Evolutionary conservation across 2,888 invertebrate genomes (phyloP).

Genomic region (Brachyptera risi): DNA sequence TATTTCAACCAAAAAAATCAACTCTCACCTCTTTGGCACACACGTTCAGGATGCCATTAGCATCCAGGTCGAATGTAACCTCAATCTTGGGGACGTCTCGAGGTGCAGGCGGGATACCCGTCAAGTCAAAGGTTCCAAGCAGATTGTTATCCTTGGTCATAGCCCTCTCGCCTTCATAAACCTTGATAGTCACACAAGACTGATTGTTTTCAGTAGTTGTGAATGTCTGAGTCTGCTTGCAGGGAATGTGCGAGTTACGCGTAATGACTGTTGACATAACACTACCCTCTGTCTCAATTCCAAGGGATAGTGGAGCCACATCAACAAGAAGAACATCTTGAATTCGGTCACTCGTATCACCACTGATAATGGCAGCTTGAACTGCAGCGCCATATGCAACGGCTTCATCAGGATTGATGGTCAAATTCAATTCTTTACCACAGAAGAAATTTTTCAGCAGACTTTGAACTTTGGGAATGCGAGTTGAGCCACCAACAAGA

Average conservation of each 20-base stretch:
- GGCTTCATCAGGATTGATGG: constrained; percentile 96
- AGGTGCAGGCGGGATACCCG: constrained; percentile 92
- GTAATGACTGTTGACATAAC: constrained; percentile 97
- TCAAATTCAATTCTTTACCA: constrained; percentile 93
- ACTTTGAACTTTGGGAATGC: constrained; percentile 76
- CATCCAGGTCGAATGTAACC: constrained; percentile 78
- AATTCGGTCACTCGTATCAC: constrained; percentile 55
- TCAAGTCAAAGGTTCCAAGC: constrained; percentile 94
- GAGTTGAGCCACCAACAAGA: constrained; percentile 93
- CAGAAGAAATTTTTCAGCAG: constrained; percentile 78
- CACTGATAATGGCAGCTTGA: constrained; percentile 88
- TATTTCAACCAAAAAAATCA: no score
- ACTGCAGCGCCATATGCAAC: constrained; percentile 91
- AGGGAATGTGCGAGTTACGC: constrained; percentile 95
- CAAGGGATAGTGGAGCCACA: constrained; percentile 81
- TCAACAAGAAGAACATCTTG: constrained; percentile 90
- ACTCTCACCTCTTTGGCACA: constrained; percentile 65
- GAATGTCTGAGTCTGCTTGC: constrained; percentile 94
- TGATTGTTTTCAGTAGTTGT: constrained; percentile 98
- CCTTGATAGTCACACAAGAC: constrained; percentile 89
- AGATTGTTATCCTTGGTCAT: constrained; percentile 96
- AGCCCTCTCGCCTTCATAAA: constrained; percentile 90
- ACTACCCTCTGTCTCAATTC: constrained; percentile 88
- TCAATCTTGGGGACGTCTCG: constrained; percentile 87
- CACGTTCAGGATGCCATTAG: constrained; percentile 79